Percentiles rank a stretch among this genome's conserved stretches.
Evolutionary conservation across 2,888 invertebrate genomes (phyloP).

Genomic region (Athripsodes cinereus): DNA sequence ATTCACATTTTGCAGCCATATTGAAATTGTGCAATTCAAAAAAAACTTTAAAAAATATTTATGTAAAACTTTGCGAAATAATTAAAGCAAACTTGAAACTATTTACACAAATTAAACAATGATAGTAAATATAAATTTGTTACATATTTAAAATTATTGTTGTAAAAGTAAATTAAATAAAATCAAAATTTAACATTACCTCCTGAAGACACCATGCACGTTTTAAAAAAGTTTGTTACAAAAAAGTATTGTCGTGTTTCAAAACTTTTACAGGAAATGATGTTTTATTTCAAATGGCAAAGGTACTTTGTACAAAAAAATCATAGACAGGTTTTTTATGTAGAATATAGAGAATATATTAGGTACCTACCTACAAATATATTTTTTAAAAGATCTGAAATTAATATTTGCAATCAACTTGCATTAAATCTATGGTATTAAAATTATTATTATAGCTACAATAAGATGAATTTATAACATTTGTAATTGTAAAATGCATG

Average conservation of each 20-base stretch:
- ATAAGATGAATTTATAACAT: too few relatives aligned
- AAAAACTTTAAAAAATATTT: not conserved
- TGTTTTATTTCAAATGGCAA: not conserved
- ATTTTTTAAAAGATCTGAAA: not conserved
- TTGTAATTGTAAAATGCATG: too few relatives aligned
- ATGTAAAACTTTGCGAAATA: not conserved
- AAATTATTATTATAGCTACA: too few relatives aligned
- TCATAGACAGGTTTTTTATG: not conserved
- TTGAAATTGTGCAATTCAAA: not conserved
- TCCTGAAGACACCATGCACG: not conserved
- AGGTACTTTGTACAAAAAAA: not conserved
- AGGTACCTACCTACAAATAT: too few relatives aligned
- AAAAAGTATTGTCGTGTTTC: not conserved
- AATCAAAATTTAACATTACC: not conserved
- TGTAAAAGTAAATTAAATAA: not conserved
- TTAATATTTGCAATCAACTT: too few relatives aligned
- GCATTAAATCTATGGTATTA: too few relatives aligned
- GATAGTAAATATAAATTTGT: not conserved
- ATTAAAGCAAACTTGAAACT: not conserved
- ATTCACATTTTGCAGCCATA: not conserved
- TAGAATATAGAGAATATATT: not conserved
- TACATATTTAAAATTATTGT: not conserved
- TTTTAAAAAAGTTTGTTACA: constrained; percentile 1
- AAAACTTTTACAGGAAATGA: not conserved
- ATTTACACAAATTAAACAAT: not conserved